Conservation (phyloP, 2,113 vertebrate species). For the Ramphastos sulfuratus region DNA sequence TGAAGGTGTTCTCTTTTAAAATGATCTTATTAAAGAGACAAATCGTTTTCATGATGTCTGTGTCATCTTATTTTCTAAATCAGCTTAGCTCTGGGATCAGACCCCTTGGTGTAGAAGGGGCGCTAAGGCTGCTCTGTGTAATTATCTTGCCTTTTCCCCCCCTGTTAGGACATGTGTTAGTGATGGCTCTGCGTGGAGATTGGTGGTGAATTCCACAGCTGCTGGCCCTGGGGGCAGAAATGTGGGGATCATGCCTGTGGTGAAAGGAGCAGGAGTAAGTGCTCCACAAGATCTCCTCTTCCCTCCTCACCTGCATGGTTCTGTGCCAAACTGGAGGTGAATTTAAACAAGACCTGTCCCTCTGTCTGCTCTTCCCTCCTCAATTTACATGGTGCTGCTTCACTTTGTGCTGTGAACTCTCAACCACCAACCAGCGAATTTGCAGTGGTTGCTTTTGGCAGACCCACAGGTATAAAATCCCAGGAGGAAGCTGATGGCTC, state of each 20-base stretch:
- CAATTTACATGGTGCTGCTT: fast-evolving
- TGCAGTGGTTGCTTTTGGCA: not conserved
- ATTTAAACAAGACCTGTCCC: fast-evolving
- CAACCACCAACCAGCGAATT: not conserved
- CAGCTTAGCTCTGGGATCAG: not conserved
- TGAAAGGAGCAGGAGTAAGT: not conserved
- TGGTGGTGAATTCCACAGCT: not conserved
- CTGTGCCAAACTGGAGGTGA: not conserved
- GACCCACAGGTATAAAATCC: not conserved
- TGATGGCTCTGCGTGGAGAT: not conserved
- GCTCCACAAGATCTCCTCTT: not conserved
- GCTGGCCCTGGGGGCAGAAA: not conserved
- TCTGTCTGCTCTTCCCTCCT: not conserved
- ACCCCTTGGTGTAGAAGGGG: not conserved
- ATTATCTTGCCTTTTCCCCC: not conserved
- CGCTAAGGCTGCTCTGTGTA: not conserved
- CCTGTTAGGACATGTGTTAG: not conserved
- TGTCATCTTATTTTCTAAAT: not conserved
- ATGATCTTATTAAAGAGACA: not conserved
- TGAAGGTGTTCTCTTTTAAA: not conserved
- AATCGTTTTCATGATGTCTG: not conserved
- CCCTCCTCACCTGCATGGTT: not conserved
- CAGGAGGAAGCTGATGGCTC: not conserved
- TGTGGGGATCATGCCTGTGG: not conserved
- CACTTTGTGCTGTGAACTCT: not conserved